phyloP scores from a whole-genome alignment of 2,888 invertebrate genomes.

The Chrysopilus asiliformis region DNA sequence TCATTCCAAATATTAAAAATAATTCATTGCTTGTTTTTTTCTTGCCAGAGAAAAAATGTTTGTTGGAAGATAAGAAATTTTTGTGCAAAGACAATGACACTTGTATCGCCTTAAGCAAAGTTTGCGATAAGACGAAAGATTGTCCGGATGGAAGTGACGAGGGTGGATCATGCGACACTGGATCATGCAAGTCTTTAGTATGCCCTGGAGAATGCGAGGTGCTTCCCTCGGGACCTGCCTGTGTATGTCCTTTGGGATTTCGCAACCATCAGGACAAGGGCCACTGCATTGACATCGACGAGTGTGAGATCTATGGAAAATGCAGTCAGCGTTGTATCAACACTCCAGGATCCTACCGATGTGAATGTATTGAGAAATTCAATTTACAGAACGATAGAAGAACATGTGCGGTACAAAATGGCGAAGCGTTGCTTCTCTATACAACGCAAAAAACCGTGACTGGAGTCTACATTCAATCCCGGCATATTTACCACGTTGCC shows the following conservation, averaged over 20 bases:
- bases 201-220: slow-evolving; percentile 29
- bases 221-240: slow-evolving; percentile 36
- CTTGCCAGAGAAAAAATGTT: slow-evolving; percentile 32
- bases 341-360: slow-evolving; percentile 42
- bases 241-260: slow-evolving; percentile 42
- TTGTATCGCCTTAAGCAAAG: slow-evolving; percentile 40
- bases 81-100: slow-evolving; percentile 40
- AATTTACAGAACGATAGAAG: slow-evolving; percentile 37
- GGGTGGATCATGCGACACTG: slow-evolving; percentile 31
- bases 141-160: slow-evolving; percentile 54
- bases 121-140: slow-evolving; percentile 43
- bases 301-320: slow-evolving; percentile 46
- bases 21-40: background rate
- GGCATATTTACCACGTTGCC: slow-evolving; percentile 35
- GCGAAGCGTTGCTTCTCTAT: slow-evolving; percentile 55
- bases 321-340: slow-evolving; percentile 61
- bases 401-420: slow-evolving; percentile 43
- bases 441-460: slow-evolving; percentile 51
- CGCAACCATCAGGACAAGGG: slow-evolving; percentile 18
- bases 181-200: slow-evolving; percentile 22
- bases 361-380: slow-evolving; percentile 50
- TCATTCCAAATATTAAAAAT: no score
- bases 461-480: slow-evolving; percentile 45
- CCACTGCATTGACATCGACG: slow-evolving; percentile 43
- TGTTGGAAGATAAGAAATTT: slow-evolving; percentile 37